Evolutionary conservation across 2,797 vertebrate species (phyloP), one percentile per base, ranked within the genome.

Genomic region (Bovichtus variegatus): DNA sequence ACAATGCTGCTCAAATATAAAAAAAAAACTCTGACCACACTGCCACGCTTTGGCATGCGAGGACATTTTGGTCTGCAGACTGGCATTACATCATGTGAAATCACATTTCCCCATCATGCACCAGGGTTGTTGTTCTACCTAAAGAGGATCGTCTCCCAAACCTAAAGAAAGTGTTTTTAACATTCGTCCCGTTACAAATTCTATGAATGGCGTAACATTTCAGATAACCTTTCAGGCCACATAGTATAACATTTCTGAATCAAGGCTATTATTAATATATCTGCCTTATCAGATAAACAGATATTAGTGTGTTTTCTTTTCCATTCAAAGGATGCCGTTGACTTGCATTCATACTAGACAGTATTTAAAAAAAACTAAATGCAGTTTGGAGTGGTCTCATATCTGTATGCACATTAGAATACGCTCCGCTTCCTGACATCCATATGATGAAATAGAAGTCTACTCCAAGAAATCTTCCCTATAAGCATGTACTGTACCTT

Each of bases 391-490:
- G 51, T 7, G 4, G 36, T 31, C 69, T 71, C 55, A 53, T 18
- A 47, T 58, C 41, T 71, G 62, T 44, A 19, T 59, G 41, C 36
- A 63, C 63, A 66, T 60, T 16, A 49, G 58, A 69, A 47, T 44
- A 43, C 2, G 4, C n/a, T 40, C 55, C 21, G 68, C 58, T 65
- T 69, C 51, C 66, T 54, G 74, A 70, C 76, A 51, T 43, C 23
- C 27, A 60, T 47, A 64, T 63, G 47, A 51, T 81, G 64, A 79
- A 83, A 63, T 49, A 21, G 11, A 69, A 40, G 54, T 41, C 29
- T 82, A 41, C 34, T 47, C 25, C 25, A 74, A 58, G 61, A 68
- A 80, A 74, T 73, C 46, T 15, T 79, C 57, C 72, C 29, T 36
- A 25, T 60, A 15, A 69, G 59, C 7, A 29, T 31, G 44, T 31